Evolutionary conservation across 2,797 vertebrate genomes (phyloP), one percentile per base, ranked within the genome.

Genomic region (Morus bassanus): DNA sequence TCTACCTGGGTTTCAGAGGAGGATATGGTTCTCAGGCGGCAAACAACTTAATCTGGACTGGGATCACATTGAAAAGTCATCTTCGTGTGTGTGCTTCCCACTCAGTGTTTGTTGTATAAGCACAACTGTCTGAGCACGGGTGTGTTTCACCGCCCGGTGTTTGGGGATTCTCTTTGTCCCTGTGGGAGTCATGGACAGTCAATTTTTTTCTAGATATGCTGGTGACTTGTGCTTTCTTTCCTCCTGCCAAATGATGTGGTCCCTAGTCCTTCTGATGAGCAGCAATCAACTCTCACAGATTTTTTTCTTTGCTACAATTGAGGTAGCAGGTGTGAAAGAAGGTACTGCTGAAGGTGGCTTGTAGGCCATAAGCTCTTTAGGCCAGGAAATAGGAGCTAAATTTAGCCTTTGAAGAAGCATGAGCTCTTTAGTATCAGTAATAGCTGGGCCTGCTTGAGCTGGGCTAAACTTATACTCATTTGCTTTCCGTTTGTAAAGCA

Each of bases 91-190:
- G n/a, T 18, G 46, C 45, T 82, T 92, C 70, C 77, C 43, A 28
- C 51, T 91, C n/a, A 2, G 35, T 54, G 57, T 81, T 88, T 85
- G 30, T 46, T 51, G 84, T 72, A 33, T 21, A 11, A 74, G n/a
- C 67, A 19, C 51, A 57, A 30, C n/a, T 54, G 15, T 41, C 33
- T 56, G 67, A 73, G 74, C 45, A 18, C 19, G 4, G 56, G 19
- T 0, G 0, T 35, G n/a, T 78, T 75, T 77, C 31, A 19, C 41
- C 6, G 9, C 30, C 35, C 3, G 3, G 46, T 0, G 0, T 28
- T 50, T 19, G 54, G 75, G 51, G 23, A 30, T 59, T 73, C 35
- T 35, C 35, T 0, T 2, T 4, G 6, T 56, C 33, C 63, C 21
- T n/a, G 35, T 57, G 50, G 68, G 41, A 75, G 10, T 43, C 17